Base-by-base conservation (phyloP, 1,140 invertebrate species). In the Drosophila persimilis region DNA sequence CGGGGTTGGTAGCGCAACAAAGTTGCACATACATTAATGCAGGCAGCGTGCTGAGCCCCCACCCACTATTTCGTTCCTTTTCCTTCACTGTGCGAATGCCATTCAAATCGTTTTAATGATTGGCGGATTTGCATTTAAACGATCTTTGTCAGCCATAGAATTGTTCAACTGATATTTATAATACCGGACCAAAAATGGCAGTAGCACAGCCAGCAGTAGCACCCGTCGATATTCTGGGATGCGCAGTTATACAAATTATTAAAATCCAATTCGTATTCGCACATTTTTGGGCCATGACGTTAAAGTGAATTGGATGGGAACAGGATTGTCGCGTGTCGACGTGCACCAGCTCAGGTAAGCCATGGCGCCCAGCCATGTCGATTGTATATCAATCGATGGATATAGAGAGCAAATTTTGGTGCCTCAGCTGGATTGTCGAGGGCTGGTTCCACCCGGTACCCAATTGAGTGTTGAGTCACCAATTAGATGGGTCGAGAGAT, bases 311-410 rank as follows among this genome's bases (percentile, higher is more conserved):
- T 84, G 74, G 75, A 77, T 81, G 56, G 63, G 44, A 55, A 52
- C 59, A 62, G 35, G 5, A 39, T 11, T 24, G 80, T 41, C 24
- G 24, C 24, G 24, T 26, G 24, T 26, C 74, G 79, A 85, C 80
- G 80, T 85, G 80, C 81, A 86, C n/a, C 59, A 86, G 63, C 29
- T 62, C 80, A 85, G 77, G 80, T 80, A 80, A 66, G 73, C 77
- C 69, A 78, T 51, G 39, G 46, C 55, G 46, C 8, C 11, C 24
- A 51, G 9, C 8, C 0, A 6, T 17, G 29, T 20, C 11, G 24
- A n/a, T 53, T 41, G 35, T 41, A 39, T 8, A 9, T 20, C 6
- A 3, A 39, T 26, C 24, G 24, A 26, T 17, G 20, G 13, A 46
- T 44, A 35, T 1, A 39, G 17, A 13, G 11, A 39, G 11, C 35